A percentile compares a stretch with the other conserved stretches of the same genome.
phyloP scores from a whole-genome alignment of 2,113 vertebrate species.

The Oncorhynchus keta region DNA sequence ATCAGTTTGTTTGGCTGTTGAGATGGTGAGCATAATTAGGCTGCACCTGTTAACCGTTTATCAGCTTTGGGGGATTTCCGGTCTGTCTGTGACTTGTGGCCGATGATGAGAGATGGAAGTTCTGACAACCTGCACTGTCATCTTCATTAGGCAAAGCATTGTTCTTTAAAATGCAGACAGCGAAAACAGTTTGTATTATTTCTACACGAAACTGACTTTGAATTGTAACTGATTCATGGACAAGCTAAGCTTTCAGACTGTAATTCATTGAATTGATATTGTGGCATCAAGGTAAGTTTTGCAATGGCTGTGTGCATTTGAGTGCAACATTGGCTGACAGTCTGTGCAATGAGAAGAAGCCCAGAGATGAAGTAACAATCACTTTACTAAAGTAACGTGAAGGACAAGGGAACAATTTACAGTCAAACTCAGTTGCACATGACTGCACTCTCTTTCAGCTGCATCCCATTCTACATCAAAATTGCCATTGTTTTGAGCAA shows the following conservation, averaged over 20 bases:
- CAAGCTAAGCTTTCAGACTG: conserved; percentile 9
- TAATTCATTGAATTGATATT: background rate
- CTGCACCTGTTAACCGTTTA: conserved; percentile 33
- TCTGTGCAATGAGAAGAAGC: conserved; percentile 14
- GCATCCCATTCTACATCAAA: background rate
- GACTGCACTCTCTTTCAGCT: background rate
- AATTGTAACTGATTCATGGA: conserved; percentile 28
- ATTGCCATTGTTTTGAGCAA: too few relatives aligned
- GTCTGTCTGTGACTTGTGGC: background rate
- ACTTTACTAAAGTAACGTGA: conserved; percentile 3
- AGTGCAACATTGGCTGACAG: conserved; percentile 22
- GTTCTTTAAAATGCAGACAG: too few relatives aligned
- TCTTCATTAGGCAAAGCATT: too few relatives aligned
- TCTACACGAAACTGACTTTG: background rate
- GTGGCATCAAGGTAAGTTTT: conserved; percentile 40
- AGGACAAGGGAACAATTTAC: background rate
- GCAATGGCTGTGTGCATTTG: conserved; percentile 15
- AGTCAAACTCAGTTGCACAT: background rate
- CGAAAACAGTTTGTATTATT: too few relatives aligned
- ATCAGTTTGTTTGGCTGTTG: conserved; percentile 37
- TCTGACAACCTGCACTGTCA: too few relatives aligned
- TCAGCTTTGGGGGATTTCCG: conserved; percentile 20
- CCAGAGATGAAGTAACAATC: background rate
- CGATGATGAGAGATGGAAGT: background rate
- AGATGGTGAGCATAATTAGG: conserved; percentile 27